Evolutionary conservation across 1,140 invertebrate genomes (phyloP).

Genomic region (Heliconius hewitsoni): DNA sequence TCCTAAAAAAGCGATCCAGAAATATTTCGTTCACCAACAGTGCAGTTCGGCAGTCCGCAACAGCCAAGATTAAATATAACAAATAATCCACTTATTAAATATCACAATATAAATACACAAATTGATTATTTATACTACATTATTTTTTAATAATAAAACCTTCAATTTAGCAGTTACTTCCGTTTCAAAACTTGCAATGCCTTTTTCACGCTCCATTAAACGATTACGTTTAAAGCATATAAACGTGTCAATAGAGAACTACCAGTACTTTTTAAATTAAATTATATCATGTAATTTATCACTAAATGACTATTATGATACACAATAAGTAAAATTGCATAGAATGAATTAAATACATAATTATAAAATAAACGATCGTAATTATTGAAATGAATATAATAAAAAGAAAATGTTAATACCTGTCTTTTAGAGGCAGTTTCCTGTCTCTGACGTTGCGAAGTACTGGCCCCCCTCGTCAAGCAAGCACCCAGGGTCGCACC

Average conservation of each 20-base stretch:
- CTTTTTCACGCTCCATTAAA: neutral
- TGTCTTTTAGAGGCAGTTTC: slow-evolving; percentile 74
- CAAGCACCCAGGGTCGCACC: slow-evolving; percentile 79
- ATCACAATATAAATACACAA: too few relatives aligned
- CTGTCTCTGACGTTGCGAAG: slow-evolving; percentile 74
- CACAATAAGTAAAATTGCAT: too few relatives aligned
- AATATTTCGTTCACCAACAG: too few relatives aligned
- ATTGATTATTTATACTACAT: too few relatives aligned
- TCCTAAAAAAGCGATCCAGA: too few relatives aligned
- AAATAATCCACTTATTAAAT: too few relatives aligned
- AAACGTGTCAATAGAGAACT: neutral
- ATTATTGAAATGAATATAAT: neutral
- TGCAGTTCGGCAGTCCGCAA: too few relatives aligned
- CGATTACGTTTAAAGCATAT: neutral
- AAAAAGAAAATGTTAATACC: slow-evolving; percentile 41
- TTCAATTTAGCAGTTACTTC: too few relatives aligned
- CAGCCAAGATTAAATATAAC: too few relatives aligned
- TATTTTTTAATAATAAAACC: too few relatives aligned
- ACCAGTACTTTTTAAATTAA: neutral
- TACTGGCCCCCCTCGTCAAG: slow-evolving; percentile 73
- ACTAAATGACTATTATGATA: neutral
- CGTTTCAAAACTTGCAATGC: neutral
- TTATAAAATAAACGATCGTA: neutral
- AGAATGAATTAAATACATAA: neutral
- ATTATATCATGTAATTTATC: neutral